Conservation (phyloP, 1,140 invertebrate genomes). For the Geopemphigus sp. region DNA sequence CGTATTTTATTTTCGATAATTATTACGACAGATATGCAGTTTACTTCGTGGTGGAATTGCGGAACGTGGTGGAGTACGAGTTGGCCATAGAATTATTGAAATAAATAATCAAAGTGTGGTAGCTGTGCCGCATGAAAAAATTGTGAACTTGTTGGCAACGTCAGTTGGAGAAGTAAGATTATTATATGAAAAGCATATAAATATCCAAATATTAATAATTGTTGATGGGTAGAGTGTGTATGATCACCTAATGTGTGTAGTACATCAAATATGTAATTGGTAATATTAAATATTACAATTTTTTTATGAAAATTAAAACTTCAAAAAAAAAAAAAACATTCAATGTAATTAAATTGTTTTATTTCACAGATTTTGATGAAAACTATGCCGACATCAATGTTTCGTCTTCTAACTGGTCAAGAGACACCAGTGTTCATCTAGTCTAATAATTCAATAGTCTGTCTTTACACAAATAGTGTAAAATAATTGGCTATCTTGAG, state of each 20-base stretch:
- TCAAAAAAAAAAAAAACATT: too few species aligned
- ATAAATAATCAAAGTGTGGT: slow-evolving; percentile 99
- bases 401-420: slow-evolving; percentile 95
- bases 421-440: slow-evolving; percentile 98
- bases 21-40: slow-evolving; percentile 82
- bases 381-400: slow-evolving; percentile 99
- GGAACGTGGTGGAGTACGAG: slow-evolving; percentile 94
- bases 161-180: slow-evolving; percentile 91
- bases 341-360: not conserved
- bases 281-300: too few species aligned
- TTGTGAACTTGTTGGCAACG: slow-evolving; percentile 96
- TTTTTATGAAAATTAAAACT: too few species aligned
- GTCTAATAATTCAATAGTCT: slow-evolving; percentile 53
- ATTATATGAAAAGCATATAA: too few species aligned
- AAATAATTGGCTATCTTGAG: slow-evolving; percentile 15
- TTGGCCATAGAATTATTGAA: slow-evolving; percentile 98
- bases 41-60: slow-evolving; percentile 96
- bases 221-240: too few species aligned
- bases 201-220: too few species aligned
- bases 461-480: not conserved
- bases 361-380: slow-evolving; percentile 95
- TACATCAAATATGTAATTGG: too few species aligned
- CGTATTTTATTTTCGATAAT: slow-evolving; percentile 47
- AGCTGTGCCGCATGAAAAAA: slow-evolving; percentile 98
- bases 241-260: too few species aligned